Percentiles rank a stretch among this genome's conserved stretches.
phyloP scores from a whole-genome alignment of 2,797 vertebrate genomes.

The Thaleichthys pacificus region DNA sequence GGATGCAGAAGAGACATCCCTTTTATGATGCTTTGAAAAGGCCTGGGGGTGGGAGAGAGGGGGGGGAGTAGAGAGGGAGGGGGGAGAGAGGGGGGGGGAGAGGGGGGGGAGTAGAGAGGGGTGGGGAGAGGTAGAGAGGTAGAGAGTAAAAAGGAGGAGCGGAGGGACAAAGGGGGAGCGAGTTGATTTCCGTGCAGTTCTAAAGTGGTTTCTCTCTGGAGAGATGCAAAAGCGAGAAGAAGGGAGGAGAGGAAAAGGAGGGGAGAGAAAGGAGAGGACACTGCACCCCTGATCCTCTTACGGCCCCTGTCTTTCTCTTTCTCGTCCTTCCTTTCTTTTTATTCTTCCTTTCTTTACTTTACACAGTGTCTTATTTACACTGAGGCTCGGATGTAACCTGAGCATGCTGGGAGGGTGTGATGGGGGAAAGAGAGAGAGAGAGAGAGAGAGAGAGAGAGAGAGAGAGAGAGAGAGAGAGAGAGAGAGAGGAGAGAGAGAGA shows the following conservation, averaged over 20 bases:
- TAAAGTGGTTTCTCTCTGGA: slow-evolving; percentile 66
- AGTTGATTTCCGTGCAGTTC: slow-evolving; percentile 76
- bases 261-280: slow-evolving; percentile 53
- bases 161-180: slow-evolving; percentile 49
- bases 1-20: not conserved
- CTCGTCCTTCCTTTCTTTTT: slow-evolving; percentile 33
- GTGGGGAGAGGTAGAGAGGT: too few species aligned
- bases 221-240: slow-evolving; percentile 31
- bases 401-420: slow-evolving; percentile 24
- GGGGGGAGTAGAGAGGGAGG: too few species aligned
- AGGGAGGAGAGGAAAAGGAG: slow-evolving; percentile 54
- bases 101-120: too few species aligned
- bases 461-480: too few species aligned
- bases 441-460: too few species aligned
- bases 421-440: not conserved
- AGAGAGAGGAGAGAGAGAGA: too few species aligned
- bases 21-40: slow-evolving; percentile 3
- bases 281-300: too few species aligned
- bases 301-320: slow-evolving; percentile 32
- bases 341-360: slow-evolving; percentile 34
- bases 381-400: slow-evolving; percentile 44
- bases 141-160: too few species aligned
- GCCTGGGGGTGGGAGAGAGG: too few species aligned
- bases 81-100: slow-evolving; percentile 44
- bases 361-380: slow-evolving; percentile 52